These are phyloP conservation scores for Monomorium pharaonis DNA, from an alignment of 1,140 invertebrate species.

Conservation along the genomic window DNA sequence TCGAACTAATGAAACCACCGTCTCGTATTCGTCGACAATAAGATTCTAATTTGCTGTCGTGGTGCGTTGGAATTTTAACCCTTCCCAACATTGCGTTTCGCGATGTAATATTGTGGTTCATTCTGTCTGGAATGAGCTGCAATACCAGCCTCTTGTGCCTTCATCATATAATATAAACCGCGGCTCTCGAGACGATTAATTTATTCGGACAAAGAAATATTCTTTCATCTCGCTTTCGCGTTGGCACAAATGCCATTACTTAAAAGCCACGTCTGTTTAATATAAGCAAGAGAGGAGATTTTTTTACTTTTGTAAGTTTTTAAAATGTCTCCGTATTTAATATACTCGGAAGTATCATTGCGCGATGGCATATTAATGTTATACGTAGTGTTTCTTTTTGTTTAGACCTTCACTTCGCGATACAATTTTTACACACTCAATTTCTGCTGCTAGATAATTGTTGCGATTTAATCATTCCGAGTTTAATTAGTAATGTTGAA, in stretches of 20 bases:
- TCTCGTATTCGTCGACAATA: not conserved
- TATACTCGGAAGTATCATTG: not conserved
- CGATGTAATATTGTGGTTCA: constrained; percentile 32
- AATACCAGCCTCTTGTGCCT: not conserved
- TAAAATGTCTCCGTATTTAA: not conserved
- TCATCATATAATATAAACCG: constrained; percentile 8
- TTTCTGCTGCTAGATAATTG: not conserved
- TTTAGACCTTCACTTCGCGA: not conserved
- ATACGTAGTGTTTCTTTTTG: not conserved
- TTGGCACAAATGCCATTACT: not conserved
- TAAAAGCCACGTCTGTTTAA: not conserved
- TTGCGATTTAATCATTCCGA: not conserved
- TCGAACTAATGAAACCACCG: not conserved
- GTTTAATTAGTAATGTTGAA: not conserved
- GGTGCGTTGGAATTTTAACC: constrained; percentile 9
- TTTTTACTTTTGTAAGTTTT: not conserved
- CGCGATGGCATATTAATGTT: not conserved
- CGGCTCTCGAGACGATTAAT: constrained; percentile 16
- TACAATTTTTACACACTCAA: not conserved
- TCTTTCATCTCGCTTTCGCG: not conserved
- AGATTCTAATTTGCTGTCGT: constrained; percentile 18
- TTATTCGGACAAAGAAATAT: constrained; percentile 13
- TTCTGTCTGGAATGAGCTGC: constrained; percentile 19
- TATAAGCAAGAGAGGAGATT: not conserved
- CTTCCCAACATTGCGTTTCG: not conserved